These are phyloP conservation scores for Rousettus madagascariensis DNA, from an alignment of 2,797 vertebrate genomes.

Conservation along the genomic window DNA sequence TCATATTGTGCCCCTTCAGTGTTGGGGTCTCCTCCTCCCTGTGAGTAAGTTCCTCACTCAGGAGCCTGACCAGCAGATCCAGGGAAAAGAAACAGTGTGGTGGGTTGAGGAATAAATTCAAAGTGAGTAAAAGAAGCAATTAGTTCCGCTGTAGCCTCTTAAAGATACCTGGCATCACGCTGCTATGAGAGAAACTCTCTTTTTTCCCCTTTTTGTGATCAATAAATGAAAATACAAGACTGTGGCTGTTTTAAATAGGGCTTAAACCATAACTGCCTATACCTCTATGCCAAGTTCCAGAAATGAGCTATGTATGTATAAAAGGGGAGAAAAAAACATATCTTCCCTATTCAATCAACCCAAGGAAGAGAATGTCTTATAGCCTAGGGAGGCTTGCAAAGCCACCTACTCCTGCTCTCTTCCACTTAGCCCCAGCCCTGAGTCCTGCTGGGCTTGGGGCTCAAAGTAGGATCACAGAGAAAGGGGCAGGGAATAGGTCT, in stretches of 20 bases:
- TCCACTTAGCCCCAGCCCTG: background rate
- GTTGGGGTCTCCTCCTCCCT: background rate
- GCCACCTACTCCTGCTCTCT: background rate
- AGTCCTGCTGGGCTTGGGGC: fast-evolving
- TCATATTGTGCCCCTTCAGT: background rate
- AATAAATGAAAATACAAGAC: background rate
- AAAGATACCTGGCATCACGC: background rate
- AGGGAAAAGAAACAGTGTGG: background rate
- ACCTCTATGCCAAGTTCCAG: background rate
- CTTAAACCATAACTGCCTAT: background rate
- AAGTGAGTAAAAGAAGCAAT: background rate
- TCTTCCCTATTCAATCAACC: background rate
- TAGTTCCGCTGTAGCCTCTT: too few species aligned
- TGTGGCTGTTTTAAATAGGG: background rate
- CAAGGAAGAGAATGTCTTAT: background rate
- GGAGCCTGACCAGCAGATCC: background rate
- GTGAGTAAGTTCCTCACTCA: background rate
- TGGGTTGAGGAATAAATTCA: background rate
- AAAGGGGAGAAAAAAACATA: background rate
- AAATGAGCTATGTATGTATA: background rate
- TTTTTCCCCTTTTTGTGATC: background rate
- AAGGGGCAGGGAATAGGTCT: background rate
- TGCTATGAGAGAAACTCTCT: background rate
- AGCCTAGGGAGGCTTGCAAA: background rate
- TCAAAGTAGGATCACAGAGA: background rate